Evolutionary conservation across 2,113 vertebrate genomes (phyloP).

Genomic region (Hystrix cristata): DNA sequence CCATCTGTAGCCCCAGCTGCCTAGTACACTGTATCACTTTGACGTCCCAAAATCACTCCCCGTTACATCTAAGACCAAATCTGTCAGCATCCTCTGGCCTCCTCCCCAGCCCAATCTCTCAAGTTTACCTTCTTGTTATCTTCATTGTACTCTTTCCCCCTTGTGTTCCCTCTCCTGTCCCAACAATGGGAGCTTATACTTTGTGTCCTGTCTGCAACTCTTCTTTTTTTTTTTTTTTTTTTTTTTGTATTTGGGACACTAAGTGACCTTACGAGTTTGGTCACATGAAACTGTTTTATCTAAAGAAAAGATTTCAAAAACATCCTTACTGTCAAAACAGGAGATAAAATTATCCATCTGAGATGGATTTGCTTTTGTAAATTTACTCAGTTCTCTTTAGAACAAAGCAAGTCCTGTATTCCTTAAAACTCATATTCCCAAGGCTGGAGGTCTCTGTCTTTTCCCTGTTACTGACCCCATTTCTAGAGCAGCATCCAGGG

Average conservation of each 20-base stretch:
- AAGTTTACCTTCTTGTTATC: neutral
- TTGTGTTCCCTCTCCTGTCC: neutral
- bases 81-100: neutral
- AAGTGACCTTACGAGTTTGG: neutral
- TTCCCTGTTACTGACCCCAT: neutral
- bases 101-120: neutral
- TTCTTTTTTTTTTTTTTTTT: neutral
- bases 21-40: neutral
- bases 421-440: neutral
- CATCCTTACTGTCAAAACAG: neutral
- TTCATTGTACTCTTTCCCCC: neutral
- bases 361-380: neutral
- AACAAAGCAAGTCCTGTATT: neutral
- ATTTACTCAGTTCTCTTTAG: neutral
- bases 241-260: neutral
- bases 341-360: conserved; percentile 7
- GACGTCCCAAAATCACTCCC: neutral
- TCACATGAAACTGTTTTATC: neutral
- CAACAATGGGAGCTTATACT: neutral
- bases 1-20: neutral
- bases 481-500: neutral
- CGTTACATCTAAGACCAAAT: neutral
- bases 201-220: neutral
- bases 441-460: neutral
- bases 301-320: neutral